Evolutionary conservation across 2,888 invertebrate genomes (phyloP).

Genomic region (Oxyscelio sp.): DNA sequence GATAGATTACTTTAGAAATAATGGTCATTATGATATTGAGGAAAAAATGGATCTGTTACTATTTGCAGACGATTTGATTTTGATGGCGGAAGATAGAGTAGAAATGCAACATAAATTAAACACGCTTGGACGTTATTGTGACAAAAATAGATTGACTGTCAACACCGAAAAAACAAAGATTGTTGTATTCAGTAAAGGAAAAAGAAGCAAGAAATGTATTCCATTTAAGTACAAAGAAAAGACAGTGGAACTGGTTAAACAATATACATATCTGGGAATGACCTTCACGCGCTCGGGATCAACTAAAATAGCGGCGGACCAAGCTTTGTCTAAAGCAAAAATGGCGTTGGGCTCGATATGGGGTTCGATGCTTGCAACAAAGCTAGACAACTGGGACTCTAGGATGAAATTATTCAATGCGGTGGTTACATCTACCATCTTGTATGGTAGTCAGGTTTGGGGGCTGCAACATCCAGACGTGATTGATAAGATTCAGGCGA

Average conservation of each 20-base stretch:
- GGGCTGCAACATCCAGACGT: not conserved
- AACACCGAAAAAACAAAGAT: slow-evolving; percentile 27
- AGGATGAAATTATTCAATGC: not conserved
- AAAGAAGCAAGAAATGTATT: not conserved
- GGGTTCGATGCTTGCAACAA: not conserved
- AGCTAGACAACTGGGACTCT: not conserved
- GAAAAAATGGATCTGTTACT: slow-evolving; percentile 34
- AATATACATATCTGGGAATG: slow-evolving; percentile 47
- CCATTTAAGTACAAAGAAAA: slow-evolving; percentile 23
- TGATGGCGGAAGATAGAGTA: slow-evolving; percentile 12
- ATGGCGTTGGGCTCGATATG: slow-evolving; percentile 12
- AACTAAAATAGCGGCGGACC: slow-evolving; percentile 6
- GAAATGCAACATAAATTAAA: slow-evolving; percentile 26
- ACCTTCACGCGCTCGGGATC: slow-evolving; percentile 22
- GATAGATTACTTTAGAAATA: slow-evolving; percentile 10
- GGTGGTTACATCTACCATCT: not conserved
- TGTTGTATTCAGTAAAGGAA: slow-evolving; percentile 41
- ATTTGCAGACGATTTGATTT: slow-evolving; percentile 49
- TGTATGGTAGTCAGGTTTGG: not conserved
- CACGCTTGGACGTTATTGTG: slow-evolving; percentile 16
- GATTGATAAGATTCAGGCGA: slow-evolving; percentile 2
- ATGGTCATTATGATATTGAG: slow-evolving; percentile 8
- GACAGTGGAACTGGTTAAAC: slow-evolving; percentile 26
- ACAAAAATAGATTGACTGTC: slow-evolving; percentile 24
- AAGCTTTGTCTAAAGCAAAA: slow-evolving; percentile 20